Conservation (phyloP, 2,888 invertebrate species). For the Ptilodon capucinus region DNA sequence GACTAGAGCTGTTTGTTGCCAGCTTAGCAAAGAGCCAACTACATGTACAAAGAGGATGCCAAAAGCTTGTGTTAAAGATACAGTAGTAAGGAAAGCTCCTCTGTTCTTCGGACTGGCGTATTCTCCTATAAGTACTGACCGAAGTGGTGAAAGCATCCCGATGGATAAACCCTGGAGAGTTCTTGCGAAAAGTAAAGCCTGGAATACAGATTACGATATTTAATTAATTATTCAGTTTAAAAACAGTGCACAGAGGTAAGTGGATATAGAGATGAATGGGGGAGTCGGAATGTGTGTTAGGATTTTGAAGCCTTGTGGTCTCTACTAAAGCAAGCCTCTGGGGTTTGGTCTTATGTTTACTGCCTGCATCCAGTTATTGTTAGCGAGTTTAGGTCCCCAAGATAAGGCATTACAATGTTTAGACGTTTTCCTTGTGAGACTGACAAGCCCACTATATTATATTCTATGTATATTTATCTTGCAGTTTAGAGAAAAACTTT, state of each 20-base stretch:
- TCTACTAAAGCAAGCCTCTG: no score
- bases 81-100: conserved; percentile 81
- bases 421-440: no score
- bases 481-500: no score
- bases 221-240: neutral
- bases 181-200: conserved; percentile 52
- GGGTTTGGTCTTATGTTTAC: no score
- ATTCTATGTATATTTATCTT: neutral
- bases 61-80: conserved; percentile 79
- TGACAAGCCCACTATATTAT: no score
- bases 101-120: conserved; percentile 81
- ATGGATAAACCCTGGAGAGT: conserved; percentile 67
- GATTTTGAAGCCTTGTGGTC: no score
- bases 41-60: conserved; percentile 84
- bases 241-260: neutral
- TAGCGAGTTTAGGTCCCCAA: no score
- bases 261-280: no score
- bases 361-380: no score
- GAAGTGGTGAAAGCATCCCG: conserved; percentile 74
- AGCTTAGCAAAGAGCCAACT: conserved; percentile 80
- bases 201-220: conserved; percentile 31
- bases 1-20: conserved; percentile 78
- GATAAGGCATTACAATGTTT: no score
- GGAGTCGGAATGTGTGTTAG: no score
- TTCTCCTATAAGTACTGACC: conserved; percentile 78